Base-by-base conservation (phyloP, 1,140 invertebrate species). In the Augochlora pura region DNA sequence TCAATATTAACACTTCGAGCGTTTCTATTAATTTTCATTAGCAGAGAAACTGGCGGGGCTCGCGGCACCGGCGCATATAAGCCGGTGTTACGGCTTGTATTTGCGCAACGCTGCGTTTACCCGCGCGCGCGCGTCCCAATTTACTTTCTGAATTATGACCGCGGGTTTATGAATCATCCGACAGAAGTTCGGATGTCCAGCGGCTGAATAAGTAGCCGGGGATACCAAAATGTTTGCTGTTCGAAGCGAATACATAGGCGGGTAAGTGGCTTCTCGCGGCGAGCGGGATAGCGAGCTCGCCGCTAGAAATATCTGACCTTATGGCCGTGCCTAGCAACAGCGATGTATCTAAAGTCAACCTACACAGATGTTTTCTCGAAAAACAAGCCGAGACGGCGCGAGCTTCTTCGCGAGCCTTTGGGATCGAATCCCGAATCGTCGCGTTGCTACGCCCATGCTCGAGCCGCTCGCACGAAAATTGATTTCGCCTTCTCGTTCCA, bases 1-100 rank as follows among this genome's bases (percentile, higher is more conserved):
- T 57, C 54, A 57, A 57, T n/a, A n/a, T 57, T 57, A 57, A 57
- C 54, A 57, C 54, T n/a, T n/a, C 21, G 54, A 57, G n/a, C 54
- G 54, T 57, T 57, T 57, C 54, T 57, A n/a, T 21, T 57, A 57
- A 57, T 57, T 57, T 57, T n/a, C 54, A 57, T 57, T 57, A 57
- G 54, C 54, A 57, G 8, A 8, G 6, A 57, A n/a, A 57, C 54
- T 23, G n/a, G 9, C 21, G n/a, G 54, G 9, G n/a, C 54, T 23
- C 8, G 9, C 21, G n/a, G 54, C n/a, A 23, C 49, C 0, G 10
- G 14, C 42, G 9, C 54, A 57, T n/a, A n/a, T n/a, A n/a, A n/a
- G n/a, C n/a, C 54, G 8, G 8, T 0, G 42, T 2, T 4, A 16
- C 54, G 18, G 54, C 5, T n/a, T 57, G n/a, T 57, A n/a, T 57